Evolutionary conservation across 2,888 invertebrate species (phyloP).

Genomic region (Drosophila mimetica): DNA sequence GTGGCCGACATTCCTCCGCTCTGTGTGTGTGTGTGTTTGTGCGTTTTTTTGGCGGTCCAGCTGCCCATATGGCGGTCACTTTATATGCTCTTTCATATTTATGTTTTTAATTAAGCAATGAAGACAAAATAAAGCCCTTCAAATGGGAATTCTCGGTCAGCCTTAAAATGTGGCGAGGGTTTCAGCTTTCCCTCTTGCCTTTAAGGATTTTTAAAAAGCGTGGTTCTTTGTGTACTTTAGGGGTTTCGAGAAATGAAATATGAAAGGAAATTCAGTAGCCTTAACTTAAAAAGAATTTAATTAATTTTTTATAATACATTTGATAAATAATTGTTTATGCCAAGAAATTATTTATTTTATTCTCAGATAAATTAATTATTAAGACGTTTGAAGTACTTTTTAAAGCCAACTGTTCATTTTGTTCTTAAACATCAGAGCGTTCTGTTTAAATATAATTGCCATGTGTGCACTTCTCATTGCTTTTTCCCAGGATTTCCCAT

Average conservation of each 20-base stretch:
- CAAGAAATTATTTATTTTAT: no score
- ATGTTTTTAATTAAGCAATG: constrained; percentile 55
- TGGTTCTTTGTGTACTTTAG: not conserved
- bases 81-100: constrained; percentile 40
- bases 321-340: no score
- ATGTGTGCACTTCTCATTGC: not conserved
- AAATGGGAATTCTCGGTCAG: constrained; percentile 32
- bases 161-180: constrained; percentile 10
- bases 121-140: constrained; percentile 34
- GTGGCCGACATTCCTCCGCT: constrained; percentile 37
- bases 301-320: no score
- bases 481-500: not conserved
- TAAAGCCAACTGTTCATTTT: not conserved
- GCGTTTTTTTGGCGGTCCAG: constrained; percentile 19
- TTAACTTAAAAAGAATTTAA: no score
- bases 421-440: not conserved
- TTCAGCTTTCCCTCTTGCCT: not conserved
- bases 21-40: constrained; percentile 19
- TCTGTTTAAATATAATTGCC: not conserved
- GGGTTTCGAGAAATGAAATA: not conserved
- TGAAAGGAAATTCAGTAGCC: not conserved
- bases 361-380: no score
- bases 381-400: no score
- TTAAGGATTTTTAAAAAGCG: constrained; percentile 4
- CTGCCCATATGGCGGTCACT: constrained; percentile 38